Conservation (phyloP, 2,888 invertebrate species). For the Schizotus pectinicornis region DNA sequence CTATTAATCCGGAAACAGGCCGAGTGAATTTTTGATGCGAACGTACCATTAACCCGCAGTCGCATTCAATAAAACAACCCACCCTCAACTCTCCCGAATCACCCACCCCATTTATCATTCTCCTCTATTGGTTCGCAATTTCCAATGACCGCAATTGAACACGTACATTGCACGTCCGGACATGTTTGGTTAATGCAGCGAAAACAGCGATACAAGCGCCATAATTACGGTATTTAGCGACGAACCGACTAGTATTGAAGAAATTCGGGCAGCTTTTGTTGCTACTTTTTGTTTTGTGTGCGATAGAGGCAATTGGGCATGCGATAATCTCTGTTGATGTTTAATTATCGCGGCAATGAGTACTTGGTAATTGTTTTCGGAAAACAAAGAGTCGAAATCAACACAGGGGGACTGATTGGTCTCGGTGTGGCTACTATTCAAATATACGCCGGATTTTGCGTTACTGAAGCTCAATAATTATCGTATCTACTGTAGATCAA, state of each 20-base stretch:
- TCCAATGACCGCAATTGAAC: slow-evolving; percentile 47
- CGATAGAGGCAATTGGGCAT: not conserved
- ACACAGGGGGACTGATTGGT: slow-evolving; percentile 23
- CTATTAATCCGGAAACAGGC: too few relatives aligned
- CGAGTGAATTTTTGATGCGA: too few relatives aligned
- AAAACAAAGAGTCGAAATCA: slow-evolving; percentile 26
- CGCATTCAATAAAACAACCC: slow-evolving; percentile 12
- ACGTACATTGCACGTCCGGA: slow-evolving; percentile 37
- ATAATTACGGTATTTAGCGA: not conserved
- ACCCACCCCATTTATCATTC: slow-evolving; percentile 45
- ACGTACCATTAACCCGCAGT: not conserved
- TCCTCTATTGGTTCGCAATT: slow-evolving; percentile 48
- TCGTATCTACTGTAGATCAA: slow-evolving; percentile 6
- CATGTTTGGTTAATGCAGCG: slow-evolving; percentile 44
- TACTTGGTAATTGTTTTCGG: slow-evolving; percentile 27
- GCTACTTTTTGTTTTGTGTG: slow-evolving; percentile 4
- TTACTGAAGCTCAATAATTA: slow-evolving; percentile 11
- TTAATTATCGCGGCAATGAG: slow-evolving; percentile 21
- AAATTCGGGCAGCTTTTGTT: not conserved
- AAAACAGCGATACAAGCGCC: slow-evolving; percentile 28
- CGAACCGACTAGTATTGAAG: too few relatives aligned
- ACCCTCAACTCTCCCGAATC: slow-evolving; percentile 17
- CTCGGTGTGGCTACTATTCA: not conserved
- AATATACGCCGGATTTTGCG: slow-evolving; percentile 19
- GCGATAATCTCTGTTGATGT: slow-evolving; percentile 20